Conservation (phyloP, 2,113 vertebrate species). For the Rhizomys pruinosus region DNA sequence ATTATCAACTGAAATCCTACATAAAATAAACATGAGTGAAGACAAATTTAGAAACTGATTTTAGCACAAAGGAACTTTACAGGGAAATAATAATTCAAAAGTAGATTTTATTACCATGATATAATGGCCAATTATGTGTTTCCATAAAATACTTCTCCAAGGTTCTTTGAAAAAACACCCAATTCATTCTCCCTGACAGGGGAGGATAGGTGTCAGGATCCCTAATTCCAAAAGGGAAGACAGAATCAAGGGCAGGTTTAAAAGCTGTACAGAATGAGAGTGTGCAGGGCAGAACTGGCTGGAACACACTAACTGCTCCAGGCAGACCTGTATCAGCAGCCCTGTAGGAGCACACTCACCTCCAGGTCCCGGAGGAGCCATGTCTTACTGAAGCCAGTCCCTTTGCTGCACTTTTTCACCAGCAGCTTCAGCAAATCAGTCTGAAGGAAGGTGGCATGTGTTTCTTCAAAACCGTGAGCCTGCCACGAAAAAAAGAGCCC, state of each 20-base stretch:
- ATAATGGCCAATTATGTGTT: not conserved
- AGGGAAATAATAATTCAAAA: conserved; percentile 62
- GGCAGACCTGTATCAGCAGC: not conserved
- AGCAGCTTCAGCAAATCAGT: conserved; percentile 94
- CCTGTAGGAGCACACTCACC: conserved; percentile 73
- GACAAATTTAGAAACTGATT: conserved; percentile 63
- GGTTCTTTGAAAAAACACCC: conserved; percentile 53
- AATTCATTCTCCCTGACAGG: conserved; percentile 52
- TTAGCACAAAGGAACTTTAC: conserved; percentile 63
- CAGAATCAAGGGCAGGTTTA: not conserved
- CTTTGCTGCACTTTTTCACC: conserved; percentile 98
- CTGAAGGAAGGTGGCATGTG: conserved; percentile 91
- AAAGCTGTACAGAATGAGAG: not conserved
- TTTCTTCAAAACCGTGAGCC: conserved; percentile 92
- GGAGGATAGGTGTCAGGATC: conserved; percentile 19
- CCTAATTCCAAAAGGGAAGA: conserved; percentile 44
- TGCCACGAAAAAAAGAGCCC: conserved; percentile 73
- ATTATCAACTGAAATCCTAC: conserved; percentile 52
- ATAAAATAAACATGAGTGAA: conserved; percentile 54
- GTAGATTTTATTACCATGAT: conserved; percentile 44
- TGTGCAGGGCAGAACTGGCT: not conserved
- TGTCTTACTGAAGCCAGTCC: conserved; percentile 98
- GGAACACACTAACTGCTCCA: not conserved
- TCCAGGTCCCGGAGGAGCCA: conserved; percentile 97
- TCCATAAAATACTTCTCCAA: conserved; percentile 49